A percentile compares a stretch with the other conserved stretches of the same genome.
These are phyloP conservation scores for Drosophila barbarae DNA, from an alignment of 2,888 invertebrate genomes.

Conservation along the genomic window DNA sequence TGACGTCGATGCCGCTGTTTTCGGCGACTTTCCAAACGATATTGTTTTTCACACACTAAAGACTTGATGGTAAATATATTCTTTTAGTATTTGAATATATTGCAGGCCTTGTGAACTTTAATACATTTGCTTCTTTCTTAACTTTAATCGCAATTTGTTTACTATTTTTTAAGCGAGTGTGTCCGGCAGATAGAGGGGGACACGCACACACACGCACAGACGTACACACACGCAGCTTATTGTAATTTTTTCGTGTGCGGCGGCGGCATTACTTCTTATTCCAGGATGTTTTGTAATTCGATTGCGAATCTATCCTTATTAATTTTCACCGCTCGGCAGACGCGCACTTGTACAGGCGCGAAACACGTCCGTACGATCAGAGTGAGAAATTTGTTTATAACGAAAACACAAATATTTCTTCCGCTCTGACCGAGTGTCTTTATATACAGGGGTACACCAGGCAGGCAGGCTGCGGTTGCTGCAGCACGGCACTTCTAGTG, in stretches of 20 bases:
- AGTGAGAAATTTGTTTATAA: neutral
- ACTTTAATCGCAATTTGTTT: conserved; percentile 21
- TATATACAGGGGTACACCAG: conserved; percentile 14
- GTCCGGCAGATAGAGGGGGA: conserved; percentile 1
- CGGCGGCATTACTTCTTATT: conserved; percentile 16
- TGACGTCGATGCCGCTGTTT: conserved; percentile 46
- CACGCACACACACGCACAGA: conserved; percentile 1
- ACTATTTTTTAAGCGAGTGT: conserved; percentile 19
- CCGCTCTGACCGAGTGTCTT: too few species aligned
- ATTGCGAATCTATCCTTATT: too few species aligned
- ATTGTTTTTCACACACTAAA: conserved; percentile 22
- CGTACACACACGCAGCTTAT: conserved; percentile 11
- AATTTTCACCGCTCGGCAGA: conserved; percentile 18
- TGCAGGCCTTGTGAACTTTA: conserved; percentile 8
- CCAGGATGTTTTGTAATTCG: conserved; percentile 22
- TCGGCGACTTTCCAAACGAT: conserved; percentile 17
- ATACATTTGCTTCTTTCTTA: neutral
- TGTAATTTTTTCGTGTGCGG: conserved; percentile 17
- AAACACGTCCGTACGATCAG: conserved; percentile 22
- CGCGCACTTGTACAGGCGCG: conserved; percentile 21
- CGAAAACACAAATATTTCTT: neutral
- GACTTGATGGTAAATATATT: conserved; percentile 7
- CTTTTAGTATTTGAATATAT: conserved; percentile 6
- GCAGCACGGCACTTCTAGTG: neutral
- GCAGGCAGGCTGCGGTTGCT: conserved; percentile 4